phyloP scores from a whole-genome alignment of 2,888 invertebrate genomes.

The Drosophila borborema region DNA sequence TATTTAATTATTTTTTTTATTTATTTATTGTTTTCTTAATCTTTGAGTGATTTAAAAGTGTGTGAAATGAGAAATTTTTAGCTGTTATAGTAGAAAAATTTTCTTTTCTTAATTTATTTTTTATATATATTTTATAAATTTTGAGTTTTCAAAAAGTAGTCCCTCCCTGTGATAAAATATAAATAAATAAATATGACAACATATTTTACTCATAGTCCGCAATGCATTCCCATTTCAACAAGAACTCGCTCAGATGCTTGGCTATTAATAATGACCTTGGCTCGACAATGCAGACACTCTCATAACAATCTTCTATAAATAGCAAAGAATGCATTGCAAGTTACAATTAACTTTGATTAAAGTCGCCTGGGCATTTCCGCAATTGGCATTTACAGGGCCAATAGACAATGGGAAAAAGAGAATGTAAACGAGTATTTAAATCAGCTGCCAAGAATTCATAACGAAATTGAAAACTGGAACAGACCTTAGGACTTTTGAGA shows the following conservation, averaged over 20 bases:
- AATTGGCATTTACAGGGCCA: constrained; percentile 6
- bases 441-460: background rate
- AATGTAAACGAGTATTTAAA: constrained; percentile 49
- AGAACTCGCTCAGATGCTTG: background rate
- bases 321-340: background rate
- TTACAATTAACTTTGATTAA: background rate
- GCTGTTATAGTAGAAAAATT: no score
- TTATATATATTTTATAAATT: no score
- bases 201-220: no score
- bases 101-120: no score
- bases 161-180: no score
- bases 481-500: background rate
- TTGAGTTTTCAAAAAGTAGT: no score
- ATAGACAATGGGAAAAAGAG: constrained; percentile 77
- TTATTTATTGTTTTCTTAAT: no score
- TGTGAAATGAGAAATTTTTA: no score
- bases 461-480: background rate
- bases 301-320: constrained; percentile 3
- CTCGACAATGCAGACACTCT: background rate
- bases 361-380: background rate
- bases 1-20: no score
- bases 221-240: background rate
- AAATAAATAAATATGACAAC: no score
- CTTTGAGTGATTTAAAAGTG: no score
- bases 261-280: background rate